Base-by-base conservation (phyloP, 2,888 invertebrate species). In the Ectemnius cavifrons region DNA sequence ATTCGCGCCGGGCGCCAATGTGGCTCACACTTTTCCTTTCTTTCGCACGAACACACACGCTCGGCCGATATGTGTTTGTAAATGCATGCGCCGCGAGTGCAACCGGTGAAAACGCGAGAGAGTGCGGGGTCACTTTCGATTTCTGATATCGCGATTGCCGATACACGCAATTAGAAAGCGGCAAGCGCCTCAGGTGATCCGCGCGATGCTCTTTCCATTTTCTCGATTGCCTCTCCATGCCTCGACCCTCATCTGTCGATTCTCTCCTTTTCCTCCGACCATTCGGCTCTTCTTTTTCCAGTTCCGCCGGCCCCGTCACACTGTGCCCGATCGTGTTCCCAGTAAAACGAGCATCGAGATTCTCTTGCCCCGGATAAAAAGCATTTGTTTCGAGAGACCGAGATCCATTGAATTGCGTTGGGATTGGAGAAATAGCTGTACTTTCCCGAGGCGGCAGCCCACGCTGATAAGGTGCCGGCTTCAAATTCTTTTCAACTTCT, bases 81-180 rank as follows among this genome's bases (percentile, higher is more conserved):
- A 37, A 11, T 37, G 37, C 37, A 37, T 37, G 37, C 37, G 37
- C 5, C 37, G 37, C 5, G 37, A 8, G 37, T 11, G 5, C 37
- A 37, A 37, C 59, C 65, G 65, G 75, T 85, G 83, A 84, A 37
- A 37, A 37, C 8, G 72, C 78, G 87, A 87, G 84, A 87, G 84
- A 75, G 85, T 81, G 82, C 75, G 74, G 77, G 84, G 85, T 84
- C 87, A 88, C 88, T 89, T 85, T 89, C 88, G 81, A 83, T 89
- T 83, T 88, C 87, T 76, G 81, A 84, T 86, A 67, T 76, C 82
- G 80, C 79, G 64, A 37, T 11, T 14, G 71, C 64, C 66, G 64
- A 52, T 52, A 77, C 73, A 71, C 65, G 60, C 58, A 64, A 63
- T 58, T 71, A 80, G 72, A 63, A 71, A 27, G 14, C 52, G 52